Conservation (phyloP, 1,140 invertebrate genomes). For the Drosophila simulans region DNA sequence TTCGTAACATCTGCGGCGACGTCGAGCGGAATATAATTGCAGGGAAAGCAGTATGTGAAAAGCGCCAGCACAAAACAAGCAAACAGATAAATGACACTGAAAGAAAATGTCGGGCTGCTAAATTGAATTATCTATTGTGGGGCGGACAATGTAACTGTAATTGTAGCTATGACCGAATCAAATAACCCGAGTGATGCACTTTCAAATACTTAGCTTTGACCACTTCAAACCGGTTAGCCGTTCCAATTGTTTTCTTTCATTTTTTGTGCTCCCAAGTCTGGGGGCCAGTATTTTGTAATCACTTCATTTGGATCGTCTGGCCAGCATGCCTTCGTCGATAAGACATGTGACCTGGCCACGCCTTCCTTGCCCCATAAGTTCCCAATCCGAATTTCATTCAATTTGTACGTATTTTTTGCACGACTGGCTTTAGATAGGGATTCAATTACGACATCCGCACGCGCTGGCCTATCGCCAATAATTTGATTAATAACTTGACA, state of each 20-base stretch:
- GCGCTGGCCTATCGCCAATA: slow-evolving; percentile 51
- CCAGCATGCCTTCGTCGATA: slow-evolving; percentile 27
- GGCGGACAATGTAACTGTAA: not conserved
- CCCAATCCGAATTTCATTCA: slow-evolving; percentile 25
- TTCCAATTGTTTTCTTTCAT: slow-evolving; percentile 17
- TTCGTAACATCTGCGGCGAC: slow-evolving; percentile 70
- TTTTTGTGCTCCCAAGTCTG: not conserved
- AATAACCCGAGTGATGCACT: slow-evolving; percentile 16
- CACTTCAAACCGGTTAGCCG: slow-evolving; percentile 57
- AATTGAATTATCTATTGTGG: slow-evolving; percentile 49
- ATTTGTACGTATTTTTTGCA: slow-evolving; percentile 34
- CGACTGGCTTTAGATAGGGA: slow-evolving; percentile 27
- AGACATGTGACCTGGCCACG: slow-evolving; percentile 40
- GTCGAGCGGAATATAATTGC: slow-evolving; percentile 63
- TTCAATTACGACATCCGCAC: slow-evolving; percentile 53
- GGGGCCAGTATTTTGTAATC: slow-evolving; percentile 45
- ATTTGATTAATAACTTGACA: slow-evolving; percentile 56
- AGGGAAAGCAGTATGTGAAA: slow-evolving; percentile 52
- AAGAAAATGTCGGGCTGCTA: slow-evolving; percentile 19
- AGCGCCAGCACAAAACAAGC: slow-evolving; percentile 45
- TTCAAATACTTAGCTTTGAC: slow-evolving; percentile 50
- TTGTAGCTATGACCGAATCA: slow-evolving; percentile 18
- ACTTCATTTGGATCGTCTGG: slow-evolving; percentile 29
- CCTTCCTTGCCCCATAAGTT: slow-evolving; percentile 29
- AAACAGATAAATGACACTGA: slow-evolving; percentile 64